Base-by-base conservation (phyloP, 2,797 vertebrate species). In the Nasua narica region DNA sequence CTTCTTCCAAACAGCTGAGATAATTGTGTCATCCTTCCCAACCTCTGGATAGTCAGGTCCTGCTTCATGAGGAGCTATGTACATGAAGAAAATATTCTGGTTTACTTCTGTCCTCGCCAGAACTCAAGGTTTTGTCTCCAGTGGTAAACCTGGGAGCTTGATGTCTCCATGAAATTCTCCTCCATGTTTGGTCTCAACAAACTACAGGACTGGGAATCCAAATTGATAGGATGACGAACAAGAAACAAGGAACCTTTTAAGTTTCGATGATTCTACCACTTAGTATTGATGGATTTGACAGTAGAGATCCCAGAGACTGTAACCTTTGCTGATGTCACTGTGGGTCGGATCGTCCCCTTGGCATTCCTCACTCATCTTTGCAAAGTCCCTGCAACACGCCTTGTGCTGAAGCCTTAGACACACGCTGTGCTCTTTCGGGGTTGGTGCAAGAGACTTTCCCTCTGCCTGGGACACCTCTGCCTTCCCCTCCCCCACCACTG, bases 91-190 rank as follows among this genome's bases (percentile, higher is more conserved):
- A 70, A 48, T 25, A 85, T 52, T 43, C 88, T 65, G 27, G 23
- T 40, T 91, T 60, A 54, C 67, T 4, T 48, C 16, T 50, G 16
- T 25, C 23, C 25, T 78, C 69, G 27, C 52, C 27, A n/a, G 60
- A 86, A 48, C 40, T 84, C 62, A 50, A 70, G 35, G 32, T 48
- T 89, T 91, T 89, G 54, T 90, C 9, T 25, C 23, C 11, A 35
- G 14, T 29, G 25, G 56, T 2, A 35, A 43, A 52, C 27, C 32
- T 50, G 12, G 25, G 50, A 48, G 14, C 88, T 60, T 54, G 76
- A 74, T 52, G 56, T 84, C 15, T 92, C 37, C 19, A 91, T 37
- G 50, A 81, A 85, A 82, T 94, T 88, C 21, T 52, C 87, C 83
- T 43, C 58, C 46, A 27, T 46, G 62, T 46, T 93, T 77, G 52